Conservation (phyloP, 2,888 invertebrate genomes). For the Linhomoeus sp. region DNA sequence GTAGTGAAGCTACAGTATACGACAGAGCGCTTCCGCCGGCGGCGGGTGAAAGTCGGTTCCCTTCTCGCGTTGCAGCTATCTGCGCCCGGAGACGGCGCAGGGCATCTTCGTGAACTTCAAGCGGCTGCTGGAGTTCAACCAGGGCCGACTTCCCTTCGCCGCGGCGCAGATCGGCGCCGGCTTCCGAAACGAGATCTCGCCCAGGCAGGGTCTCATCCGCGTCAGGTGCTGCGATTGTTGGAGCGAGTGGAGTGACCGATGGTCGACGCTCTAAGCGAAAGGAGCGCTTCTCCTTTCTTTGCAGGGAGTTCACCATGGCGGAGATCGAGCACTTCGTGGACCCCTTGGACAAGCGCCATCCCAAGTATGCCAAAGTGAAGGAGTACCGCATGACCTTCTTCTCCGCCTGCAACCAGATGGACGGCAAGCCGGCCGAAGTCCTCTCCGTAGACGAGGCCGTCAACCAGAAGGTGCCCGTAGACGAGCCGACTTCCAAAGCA, state of each 20-base stretch:
- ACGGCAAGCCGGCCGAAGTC: conserved; percentile 62
- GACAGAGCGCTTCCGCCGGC: no score
- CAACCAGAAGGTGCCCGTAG: conserved; percentile 35
- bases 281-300: conserved; percentile 1
- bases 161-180: conserved; percentile 96
- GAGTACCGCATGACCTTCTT: conserved; percentile 60
- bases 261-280: background rate
- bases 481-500: conserved; percentile 98
- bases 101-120: conserved; percentile 99
- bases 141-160: conserved; percentile 83
- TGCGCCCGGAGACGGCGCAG: conserved; percentile 96
- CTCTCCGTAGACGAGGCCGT: conserved; percentile 74
- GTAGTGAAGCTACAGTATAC: no score
- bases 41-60: no score
- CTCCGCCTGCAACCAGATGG: conserved; percentile 91
- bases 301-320: conserved; percentile 93
- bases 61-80: conserved; percentile 39
- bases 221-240: conserved; percentile 38
- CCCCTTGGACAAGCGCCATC: conserved; percentile 61
- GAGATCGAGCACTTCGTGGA: conserved; percentile 99
- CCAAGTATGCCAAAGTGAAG: conserved; percentile 55
- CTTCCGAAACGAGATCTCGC: conserved; percentile 97
- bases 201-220: conserved; percentile 75
- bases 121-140: conserved; percentile 84
- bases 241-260: background rate